Evolutionary conservation across 2,113 vertebrate genomes (phyloP).

Genomic region (Lamprotornis superbus): DNA sequence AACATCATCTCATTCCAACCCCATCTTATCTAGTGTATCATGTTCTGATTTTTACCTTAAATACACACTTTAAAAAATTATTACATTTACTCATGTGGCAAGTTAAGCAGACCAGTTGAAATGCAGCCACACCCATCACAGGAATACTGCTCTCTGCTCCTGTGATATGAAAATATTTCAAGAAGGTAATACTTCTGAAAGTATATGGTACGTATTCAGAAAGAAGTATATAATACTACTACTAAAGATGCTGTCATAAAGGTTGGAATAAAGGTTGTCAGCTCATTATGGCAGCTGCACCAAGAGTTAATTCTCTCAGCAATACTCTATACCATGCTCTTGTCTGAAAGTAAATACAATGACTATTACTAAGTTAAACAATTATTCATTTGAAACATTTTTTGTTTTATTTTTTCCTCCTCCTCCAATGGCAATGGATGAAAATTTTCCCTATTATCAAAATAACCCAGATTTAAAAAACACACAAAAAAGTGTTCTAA

Average conservation of each 20-base stretch:
- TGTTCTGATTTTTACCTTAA: background rate
- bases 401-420: background rate
- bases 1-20: background rate
- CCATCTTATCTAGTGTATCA: background rate
- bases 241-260: background rate
- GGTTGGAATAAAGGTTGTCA: background rate
- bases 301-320: background rate
- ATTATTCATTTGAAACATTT: background rate
- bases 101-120: background rate
- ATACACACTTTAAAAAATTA: fast-evolving
- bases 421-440: background rate
- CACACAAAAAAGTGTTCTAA: background rate
- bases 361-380: background rate
- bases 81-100: background rate
- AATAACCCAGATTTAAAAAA: background rate
- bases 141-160: background rate
- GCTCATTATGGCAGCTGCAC: background rate
- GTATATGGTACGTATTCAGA: background rate
- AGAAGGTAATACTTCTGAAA: background rate
- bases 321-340: fast-evolving
- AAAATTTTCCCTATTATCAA: background rate
- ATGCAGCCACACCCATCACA: background rate
- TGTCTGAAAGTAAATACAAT: background rate
- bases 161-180: background rate
- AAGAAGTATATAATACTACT: background rate